phyloP scores from a whole-genome alignment of 2,113 vertebrate species.

The Porphyrio hochstetteri region DNA sequence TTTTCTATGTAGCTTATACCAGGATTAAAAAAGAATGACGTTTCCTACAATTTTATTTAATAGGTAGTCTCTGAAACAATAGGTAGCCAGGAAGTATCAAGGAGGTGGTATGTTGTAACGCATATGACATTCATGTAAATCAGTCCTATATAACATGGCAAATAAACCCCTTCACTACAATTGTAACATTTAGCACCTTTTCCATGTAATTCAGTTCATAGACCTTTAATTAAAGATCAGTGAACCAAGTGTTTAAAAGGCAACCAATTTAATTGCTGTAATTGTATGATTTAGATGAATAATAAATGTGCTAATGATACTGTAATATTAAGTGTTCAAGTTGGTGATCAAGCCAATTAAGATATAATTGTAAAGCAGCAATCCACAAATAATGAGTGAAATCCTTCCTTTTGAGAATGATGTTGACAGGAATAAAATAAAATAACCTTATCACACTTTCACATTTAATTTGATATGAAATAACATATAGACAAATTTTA shows the following conservation, averaged over 20 bases:
- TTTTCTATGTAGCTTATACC: not conserved
- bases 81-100: not conserved
- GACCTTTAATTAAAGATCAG: slow-evolving; percentile 73
- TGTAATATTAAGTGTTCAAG: slow-evolving; percentile 71
- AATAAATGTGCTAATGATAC: slow-evolving; percentile 73
- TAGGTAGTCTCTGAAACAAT: not conserved
- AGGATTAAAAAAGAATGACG: not conserved
- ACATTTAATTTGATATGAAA: slow-evolving; percentile 13
- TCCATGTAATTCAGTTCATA: slow-evolving; percentile 27
- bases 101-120: not conserved
- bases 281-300: slow-evolving; percentile 74
- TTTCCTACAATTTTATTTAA: not conserved
- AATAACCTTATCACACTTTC: not conserved
- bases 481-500: not conserved
- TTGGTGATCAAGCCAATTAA: slow-evolving; percentile 76
- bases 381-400: slow-evolving; percentile 48
- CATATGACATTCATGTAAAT: slow-evolving; percentile 4
- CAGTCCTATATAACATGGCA: not conserved
- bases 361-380: slow-evolving; percentile 68
- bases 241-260: slow-evolving; percentile 71
- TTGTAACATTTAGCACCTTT: slow-evolving; percentile 55
- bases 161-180: not conserved
- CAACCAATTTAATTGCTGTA: slow-evolving; percentile 70
- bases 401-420: slow-evolving; percentile 13
- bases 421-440: slow-evolving; percentile 9